Base-by-base conservation (phyloP, 2,797 vertebrate species). In the Toxotes lorentzi region DNA sequence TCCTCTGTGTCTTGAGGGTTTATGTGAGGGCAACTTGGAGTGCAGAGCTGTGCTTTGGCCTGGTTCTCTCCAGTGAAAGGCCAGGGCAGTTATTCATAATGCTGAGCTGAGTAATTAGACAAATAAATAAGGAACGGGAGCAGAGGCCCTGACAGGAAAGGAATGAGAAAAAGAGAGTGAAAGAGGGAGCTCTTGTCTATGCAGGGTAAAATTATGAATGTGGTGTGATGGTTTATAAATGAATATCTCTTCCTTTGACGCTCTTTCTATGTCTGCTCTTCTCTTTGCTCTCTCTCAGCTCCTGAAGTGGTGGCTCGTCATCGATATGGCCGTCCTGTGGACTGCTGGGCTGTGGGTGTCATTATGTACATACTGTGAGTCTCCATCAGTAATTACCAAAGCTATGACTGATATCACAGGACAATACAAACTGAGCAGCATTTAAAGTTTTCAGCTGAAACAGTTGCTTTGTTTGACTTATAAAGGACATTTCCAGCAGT, bases 331-430 rank as follows among this genome's bases (percentile, higher is more conserved):
- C 95, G 96, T 23, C 96, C 96, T 27, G 96, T 97, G 72, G 96
- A 97, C 91, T 97, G 96, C 89, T 97, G 96, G 96, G 96, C 96
- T 21, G 96, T 97, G 61, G 96, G 96, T 51, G 96, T 97, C 67
- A 96, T 97, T 65, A 96, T 95, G 96, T 97, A 81, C 82, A 96
- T 97, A 86, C 93, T 97, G 96, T 97, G 84, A 96, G 96, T 95
- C 81, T 82, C 24, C 58, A 59, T 78, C 50, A 24, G 0, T 19
- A 16, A 78, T 60, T 63, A 56, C 23, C 19, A 73, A 72, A 56
- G 32, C n/a, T 62, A 41, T 34, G 27, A 59, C 62, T 32, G 4
- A 41, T 27, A 41, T 71, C 16, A 70, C 23, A 62, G 12, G 3
- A 34, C 17, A 63, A 32, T 48, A 48, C 14, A 62, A 63, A 67